Conservation (phyloP, 2,113 vertebrate genomes). For the Limnothrissa miodon region DNA sequence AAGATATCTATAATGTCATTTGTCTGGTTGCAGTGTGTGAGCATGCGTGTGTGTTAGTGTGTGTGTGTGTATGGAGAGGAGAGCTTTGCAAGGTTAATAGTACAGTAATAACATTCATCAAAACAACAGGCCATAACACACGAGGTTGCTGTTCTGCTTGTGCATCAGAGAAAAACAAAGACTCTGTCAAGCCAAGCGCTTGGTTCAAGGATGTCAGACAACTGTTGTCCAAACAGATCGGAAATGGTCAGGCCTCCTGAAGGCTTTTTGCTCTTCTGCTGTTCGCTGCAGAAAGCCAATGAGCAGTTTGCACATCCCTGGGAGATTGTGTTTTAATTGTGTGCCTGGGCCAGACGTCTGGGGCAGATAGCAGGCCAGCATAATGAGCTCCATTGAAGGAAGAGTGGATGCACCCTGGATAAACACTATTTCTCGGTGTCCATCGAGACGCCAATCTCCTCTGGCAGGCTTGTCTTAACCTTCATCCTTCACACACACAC, state of each 20-base stretch:
- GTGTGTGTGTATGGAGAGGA: not conserved
- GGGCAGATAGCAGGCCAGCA: not conserved
- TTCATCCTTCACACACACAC: not conserved
- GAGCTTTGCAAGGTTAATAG: constrained; percentile 41
- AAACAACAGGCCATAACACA: constrained; percentile 20
- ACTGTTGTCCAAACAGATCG: constrained; percentile 2
- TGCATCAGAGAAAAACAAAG: not conserved
- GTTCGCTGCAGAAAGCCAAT: not conserved
- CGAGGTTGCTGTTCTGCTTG: constrained; percentile 40
- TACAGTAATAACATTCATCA: constrained; percentile 34
- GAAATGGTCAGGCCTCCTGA: not conserved
- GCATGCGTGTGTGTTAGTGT: not conserved
- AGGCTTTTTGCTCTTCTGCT: not conserved
- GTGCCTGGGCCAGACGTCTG: not conserved
- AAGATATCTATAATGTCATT: constrained; percentile 48
- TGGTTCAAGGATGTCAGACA: constrained; percentile 11
- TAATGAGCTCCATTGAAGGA: not conserved
- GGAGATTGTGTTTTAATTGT: constrained; percentile 18
- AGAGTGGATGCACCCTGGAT: constrained; percentile 7
- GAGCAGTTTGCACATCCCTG: not conserved
- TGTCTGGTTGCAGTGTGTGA: constrained; percentile 10
- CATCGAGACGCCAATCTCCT: not conserved
- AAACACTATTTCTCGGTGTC: not conserved
- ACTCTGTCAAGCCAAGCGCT: not conserved
- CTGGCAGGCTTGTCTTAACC: not conserved